These are phyloP conservation scores for Orcinus orca DNA, from an alignment of 2,113 vertebrate species.

Conservation along the genomic window DNA sequence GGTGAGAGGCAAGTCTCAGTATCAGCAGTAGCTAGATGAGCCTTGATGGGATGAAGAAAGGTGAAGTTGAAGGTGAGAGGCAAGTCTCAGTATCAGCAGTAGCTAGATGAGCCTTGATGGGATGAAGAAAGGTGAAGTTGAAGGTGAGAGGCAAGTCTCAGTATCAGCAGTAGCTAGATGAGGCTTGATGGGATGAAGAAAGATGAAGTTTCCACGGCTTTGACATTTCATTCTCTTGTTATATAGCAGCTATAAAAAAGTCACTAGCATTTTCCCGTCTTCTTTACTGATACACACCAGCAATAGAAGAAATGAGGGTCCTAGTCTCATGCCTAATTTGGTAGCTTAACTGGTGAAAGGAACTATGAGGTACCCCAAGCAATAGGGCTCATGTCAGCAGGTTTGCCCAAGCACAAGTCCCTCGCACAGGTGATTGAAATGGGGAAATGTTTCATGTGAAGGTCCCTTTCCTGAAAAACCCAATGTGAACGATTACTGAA, in stretches of 20 bases:
- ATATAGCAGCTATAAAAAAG: slow-evolving; percentile 79
- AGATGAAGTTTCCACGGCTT: slow-evolving; percentile 90
- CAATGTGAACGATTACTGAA: slow-evolving; percentile 82
- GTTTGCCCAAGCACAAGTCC: slow-evolving; percentile 94
- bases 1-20: slow-evolving; percentile 5
- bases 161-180: slow-evolving; percentile 23
- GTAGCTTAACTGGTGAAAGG: slow-evolving; percentile 95
- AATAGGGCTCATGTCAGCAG: slow-evolving; percentile 92
- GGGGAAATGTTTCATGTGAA: slow-evolving; percentile 92
- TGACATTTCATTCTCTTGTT: slow-evolving; percentile 95
- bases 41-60: slow-evolving; percentile 75
- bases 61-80: slow-evolving; percentile 82
- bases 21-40: slow-evolving; percentile 35
- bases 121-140: slow-evolving; percentile 85
- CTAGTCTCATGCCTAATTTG: slow-evolving; percentile 97
- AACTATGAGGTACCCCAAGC: slow-evolving; percentile 90
- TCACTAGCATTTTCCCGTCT: slow-evolving; percentile 91
- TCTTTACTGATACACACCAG: slow-evolving; percentile 87
- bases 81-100: background rate
- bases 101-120: slow-evolving; percentile 46
- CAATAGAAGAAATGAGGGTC: slow-evolving; percentile 90
- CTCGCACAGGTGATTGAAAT: slow-evolving; percentile 89
- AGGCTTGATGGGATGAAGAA: slow-evolving; percentile 61
- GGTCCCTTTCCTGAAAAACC: slow-evolving; percentile 86
- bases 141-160: slow-evolving; percentile 47